These are phyloP conservation scores for Hippocampus barbouri DNA, from an alignment of 2,113 vertebrate genomes.

Conservation along the genomic window DNA sequence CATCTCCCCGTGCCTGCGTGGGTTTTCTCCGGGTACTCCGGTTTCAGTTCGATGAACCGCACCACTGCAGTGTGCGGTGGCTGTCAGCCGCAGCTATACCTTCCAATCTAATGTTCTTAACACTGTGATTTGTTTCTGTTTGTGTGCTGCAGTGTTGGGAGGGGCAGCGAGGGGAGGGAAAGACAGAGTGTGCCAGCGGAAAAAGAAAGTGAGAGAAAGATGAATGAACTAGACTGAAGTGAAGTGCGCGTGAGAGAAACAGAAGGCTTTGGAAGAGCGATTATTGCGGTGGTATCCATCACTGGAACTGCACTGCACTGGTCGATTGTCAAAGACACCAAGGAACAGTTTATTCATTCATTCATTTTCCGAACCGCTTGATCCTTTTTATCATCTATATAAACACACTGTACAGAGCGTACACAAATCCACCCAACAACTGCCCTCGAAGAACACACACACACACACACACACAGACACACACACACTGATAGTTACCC, in stretches of 20 bases:
- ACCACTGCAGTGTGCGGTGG: constrained; percentile 56
- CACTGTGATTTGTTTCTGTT: constrained; percentile 69
- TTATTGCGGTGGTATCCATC: constrained; percentile 69
- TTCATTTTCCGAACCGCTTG: no score
- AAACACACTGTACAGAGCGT: constrained; percentile 13
- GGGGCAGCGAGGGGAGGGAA: constrained; percentile 12
- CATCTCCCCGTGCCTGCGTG: no score
- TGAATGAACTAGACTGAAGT: constrained; percentile 56
- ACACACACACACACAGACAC: constrained; percentile 20
- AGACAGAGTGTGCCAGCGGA: constrained; percentile 5
- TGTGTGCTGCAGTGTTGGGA: constrained; percentile 47
- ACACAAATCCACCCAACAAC: background rate
- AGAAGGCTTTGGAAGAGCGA: constrained; percentile 65
- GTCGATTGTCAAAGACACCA: constrained; percentile 59
- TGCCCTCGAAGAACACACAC: no score
- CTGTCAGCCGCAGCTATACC: constrained; percentile 38
- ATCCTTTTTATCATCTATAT: constrained; percentile 43
- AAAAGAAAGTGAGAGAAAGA: constrained; percentile 43
- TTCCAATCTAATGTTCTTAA: constrained; percentile 59
- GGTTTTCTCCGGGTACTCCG: no score
- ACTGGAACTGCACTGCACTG: constrained; percentile 50
- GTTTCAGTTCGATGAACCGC: constrained; percentile 32
- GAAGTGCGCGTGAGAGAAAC: constrained; percentile 61
- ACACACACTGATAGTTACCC: constrained; percentile 9
- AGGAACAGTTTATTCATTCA: constrained; percentile 67